Evolutionary conservation across 1,140 invertebrate species (phyloP).

Genomic region (Solenopsis fugax): DNA sequence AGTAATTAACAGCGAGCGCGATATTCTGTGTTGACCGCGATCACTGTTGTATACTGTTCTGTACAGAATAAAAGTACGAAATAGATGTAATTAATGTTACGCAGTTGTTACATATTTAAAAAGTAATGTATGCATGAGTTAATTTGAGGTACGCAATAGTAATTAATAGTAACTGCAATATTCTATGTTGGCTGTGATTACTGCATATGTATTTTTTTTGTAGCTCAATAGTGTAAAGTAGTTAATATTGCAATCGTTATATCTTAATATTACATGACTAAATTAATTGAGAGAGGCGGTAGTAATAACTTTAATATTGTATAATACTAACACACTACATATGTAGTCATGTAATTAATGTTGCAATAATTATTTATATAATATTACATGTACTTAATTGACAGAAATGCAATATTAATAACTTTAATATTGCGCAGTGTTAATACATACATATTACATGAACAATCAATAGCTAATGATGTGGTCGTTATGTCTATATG

Average conservation of each 20-base stretch:
- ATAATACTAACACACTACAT: neutral
- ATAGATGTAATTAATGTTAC: too few species aligned
- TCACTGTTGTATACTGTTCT: too few species aligned
- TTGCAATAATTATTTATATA: neutral
- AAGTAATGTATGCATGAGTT: too few species aligned
- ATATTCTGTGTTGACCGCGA: too few species aligned
- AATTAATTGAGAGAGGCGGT: neutral
- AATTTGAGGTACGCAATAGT: too few species aligned
- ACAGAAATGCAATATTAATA: too few species aligned
- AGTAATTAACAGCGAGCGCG: too few species aligned
- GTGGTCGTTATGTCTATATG: neutral
- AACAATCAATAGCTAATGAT: neutral
- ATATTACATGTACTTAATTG: neutral
- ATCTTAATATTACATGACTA: neutral
- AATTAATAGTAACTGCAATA: neutral
- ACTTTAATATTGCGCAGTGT: neutral
- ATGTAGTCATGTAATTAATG: neutral
- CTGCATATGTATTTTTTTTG: neutral
- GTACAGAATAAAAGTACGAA: too few species aligned
- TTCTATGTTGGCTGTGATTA: neutral
- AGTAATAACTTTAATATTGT: too few species aligned
- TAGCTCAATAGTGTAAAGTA: neutral
- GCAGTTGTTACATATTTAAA: too few species aligned
- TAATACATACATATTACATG: neutral
- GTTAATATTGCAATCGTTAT: neutral